Evolutionary conservation across 2,113 vertebrate genomes (phyloP).

Genomic region (Micromys minutus): DNA sequence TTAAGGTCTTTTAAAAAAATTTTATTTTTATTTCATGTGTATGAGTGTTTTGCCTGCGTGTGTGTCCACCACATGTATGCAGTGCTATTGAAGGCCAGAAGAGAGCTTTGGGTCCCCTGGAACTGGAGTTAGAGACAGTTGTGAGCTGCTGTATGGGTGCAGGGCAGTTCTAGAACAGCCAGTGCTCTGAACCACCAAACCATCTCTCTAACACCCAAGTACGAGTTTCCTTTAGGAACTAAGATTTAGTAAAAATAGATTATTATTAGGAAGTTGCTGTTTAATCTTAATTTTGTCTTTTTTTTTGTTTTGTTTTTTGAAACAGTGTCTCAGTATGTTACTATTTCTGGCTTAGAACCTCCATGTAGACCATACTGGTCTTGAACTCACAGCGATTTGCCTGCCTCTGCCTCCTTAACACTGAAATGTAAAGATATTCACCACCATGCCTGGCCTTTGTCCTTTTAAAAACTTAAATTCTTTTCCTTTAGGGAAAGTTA

Average conservation of each 20-base stretch:
- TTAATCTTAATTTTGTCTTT: slow-evolving; percentile 21
- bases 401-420: neutral
- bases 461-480: slow-evolving; percentile 16
- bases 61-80: neutral
- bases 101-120: neutral
- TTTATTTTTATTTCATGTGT: neutral
- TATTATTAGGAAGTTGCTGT: slow-evolving; percentile 5
- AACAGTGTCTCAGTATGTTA: neutral
- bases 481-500: neutral
- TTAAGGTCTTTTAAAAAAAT: neutral
- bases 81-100: neutral
- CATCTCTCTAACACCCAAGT: neutral
- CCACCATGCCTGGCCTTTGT: neutral
- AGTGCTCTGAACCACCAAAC: too few relatives aligned
- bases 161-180: neutral
- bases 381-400: neutral
- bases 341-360: neutral
- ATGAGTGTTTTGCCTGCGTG: neutral
- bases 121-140: neutral
- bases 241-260: neutral
- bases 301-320: neutral
- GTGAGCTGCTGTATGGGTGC: neutral
- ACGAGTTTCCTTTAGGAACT: neutral
- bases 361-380: neutral
- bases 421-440: neutral